Evolutionary conservation across 2,797 vertebrate genomes (phyloP).

Genomic region (Channallabes apus): DNA sequence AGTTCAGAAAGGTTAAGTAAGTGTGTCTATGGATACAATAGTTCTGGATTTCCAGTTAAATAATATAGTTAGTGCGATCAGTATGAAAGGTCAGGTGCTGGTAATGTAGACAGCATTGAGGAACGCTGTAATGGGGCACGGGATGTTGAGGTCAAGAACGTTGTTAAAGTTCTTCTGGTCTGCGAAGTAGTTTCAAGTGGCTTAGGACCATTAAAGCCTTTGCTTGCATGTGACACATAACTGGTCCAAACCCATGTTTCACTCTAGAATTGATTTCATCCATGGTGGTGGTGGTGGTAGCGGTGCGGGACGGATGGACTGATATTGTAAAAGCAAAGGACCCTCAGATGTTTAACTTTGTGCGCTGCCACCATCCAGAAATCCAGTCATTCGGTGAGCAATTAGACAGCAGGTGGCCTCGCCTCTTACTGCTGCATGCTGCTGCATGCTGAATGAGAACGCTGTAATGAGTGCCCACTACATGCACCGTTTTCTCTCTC

Average conservation of each 20-base stretch:
- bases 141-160: background rate
- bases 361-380: conserved; percentile 54
- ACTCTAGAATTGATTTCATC: conserved; percentile 28
- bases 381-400: conserved; percentile 62
- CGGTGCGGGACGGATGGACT: conserved; percentile 4
- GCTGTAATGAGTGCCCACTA: conserved; percentile 54
- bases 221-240: conserved; percentile 32
- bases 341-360: conserved; percentile 58
- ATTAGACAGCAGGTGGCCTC: conserved; percentile 70
- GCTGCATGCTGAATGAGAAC: conserved; percentile 58
- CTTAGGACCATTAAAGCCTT: conserved; percentile 25
- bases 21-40: background rate
- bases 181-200: conserved; percentile 27
- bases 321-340: conserved; percentile 52
- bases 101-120: background rate
- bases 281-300: background rate
- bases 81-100: background rate
- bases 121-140: background rate
- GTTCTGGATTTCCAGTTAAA: background rate
- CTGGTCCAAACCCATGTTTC: conserved; percentile 22
- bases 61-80: background rate
- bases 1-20: background rate
- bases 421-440: conserved; percentile 57
- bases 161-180: background rate
- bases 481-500: background rate